phyloP scores from a whole-genome alignment of 1,140 invertebrate genomes.

The Hycleus cichorii region DNA sequence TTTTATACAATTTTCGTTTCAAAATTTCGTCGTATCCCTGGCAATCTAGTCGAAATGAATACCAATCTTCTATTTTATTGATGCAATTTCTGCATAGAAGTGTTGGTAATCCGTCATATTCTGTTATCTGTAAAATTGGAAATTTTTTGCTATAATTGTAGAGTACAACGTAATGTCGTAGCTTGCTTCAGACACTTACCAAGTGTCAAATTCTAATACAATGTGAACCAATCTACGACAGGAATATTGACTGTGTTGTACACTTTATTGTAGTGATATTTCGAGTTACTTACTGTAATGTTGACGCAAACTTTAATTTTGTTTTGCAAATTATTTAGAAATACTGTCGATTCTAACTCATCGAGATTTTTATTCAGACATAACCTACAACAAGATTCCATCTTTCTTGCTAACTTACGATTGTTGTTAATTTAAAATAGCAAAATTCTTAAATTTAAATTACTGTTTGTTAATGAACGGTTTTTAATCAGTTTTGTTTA shows the following conservation, averaged over 20 bases:
- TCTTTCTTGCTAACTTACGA: background rate
- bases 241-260: too few relatives aligned
- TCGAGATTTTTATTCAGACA: conserved; percentile 18
- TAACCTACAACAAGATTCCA: conserved; percentile 22
- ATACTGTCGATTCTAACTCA: background rate
- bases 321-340: conserved; percentile 12
- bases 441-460: too few relatives aligned
- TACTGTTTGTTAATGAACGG: too few relatives aligned
- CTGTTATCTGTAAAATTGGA: conserved; percentile 16
- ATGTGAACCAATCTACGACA: too few relatives aligned
- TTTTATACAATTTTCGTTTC: background rate
- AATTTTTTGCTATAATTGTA: background rate
- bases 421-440: background rate
- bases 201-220: too few relatives aligned
- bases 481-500: too few relatives aligned
- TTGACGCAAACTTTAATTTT: conserved; percentile 25
- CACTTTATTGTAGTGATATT: background rate
- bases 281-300: conserved; percentile 18
- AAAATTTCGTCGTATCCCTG: conserved; percentile 1
- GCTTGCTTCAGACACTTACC: too few relatives aligned
- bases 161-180: background rate
- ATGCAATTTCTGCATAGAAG: conserved; percentile 20
- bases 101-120: conserved; percentile 15
- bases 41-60: conserved; percentile 21
- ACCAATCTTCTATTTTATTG: conserved; percentile 22